Evolutionary conservation across 2,888 invertebrate genomes (phyloP).

Genomic region (Trachelus stipa): DNA sequence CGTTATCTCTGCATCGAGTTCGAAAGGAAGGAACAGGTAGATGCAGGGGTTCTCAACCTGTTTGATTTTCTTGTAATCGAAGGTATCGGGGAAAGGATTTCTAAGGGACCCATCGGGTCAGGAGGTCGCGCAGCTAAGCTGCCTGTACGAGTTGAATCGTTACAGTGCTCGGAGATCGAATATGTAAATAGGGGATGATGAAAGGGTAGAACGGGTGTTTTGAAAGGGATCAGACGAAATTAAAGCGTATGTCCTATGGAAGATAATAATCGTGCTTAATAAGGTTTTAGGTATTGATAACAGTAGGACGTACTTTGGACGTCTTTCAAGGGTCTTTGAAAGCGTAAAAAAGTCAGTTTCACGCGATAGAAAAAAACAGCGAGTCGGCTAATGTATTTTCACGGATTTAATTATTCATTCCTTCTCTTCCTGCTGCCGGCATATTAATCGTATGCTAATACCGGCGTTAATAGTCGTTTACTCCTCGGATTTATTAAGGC

Average conservation of each 20-base stretch:
- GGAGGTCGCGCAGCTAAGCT: not conserved
- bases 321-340: not conserved
- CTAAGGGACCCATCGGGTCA: not conserved
- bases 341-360: not conserved
- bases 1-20: constrained; percentile 43
- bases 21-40: constrained; percentile 38
- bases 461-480: constrained; percentile 41
- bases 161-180: not conserved
- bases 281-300: constrained; percentile 40
- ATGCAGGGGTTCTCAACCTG: constrained; percentile 34
- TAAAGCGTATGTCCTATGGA: not conserved
- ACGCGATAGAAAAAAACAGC: not conserved
- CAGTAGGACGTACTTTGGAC: not conserved
- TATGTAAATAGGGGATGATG: not conserved
- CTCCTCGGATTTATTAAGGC: constrained; percentile 24
- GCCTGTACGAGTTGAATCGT: not conserved
- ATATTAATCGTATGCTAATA: constrained; percentile 57
- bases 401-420: constrained; percentile 53
- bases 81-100: not conserved
- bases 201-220: not conserved
- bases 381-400: constrained; percentile 37
- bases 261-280: constrained; percentile 42
- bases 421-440: constrained; percentile 37
- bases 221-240: not conserved
- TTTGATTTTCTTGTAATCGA: not conserved